Percentiles rank a stretch among this genome's conserved stretches.
Evolutionary conservation across 2,113 vertebrate genomes (phyloP).

Genomic region (Taurulus bubalis): DNA sequence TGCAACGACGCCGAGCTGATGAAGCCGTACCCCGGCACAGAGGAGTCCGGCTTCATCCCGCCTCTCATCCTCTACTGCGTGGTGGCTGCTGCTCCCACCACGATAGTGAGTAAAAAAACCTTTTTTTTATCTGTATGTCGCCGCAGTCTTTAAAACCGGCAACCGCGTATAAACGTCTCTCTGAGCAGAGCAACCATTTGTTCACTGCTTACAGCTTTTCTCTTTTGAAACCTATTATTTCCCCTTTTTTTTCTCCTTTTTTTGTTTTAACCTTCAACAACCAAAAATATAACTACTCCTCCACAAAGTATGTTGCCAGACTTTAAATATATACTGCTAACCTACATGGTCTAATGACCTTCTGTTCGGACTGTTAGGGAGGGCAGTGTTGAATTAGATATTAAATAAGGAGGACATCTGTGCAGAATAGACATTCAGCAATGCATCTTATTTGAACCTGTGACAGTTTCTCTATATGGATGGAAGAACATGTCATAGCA

Average conservation of each 20-base stretch:
- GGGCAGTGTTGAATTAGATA: neutral
- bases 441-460: neutral
- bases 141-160: neutral
- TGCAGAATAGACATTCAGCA: neutral
- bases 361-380: neutral
- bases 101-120: slow-evolving; percentile 88
- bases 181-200: neutral
- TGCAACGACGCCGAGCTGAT: slow-evolving; percentile 96
- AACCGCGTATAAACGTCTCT: neutral
- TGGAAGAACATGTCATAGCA: neutral
- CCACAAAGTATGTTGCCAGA: neutral
- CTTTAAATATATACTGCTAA: neutral
- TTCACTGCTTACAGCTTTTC: neutral
- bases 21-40: slow-evolving; percentile 96
- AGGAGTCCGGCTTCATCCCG: slow-evolving; percentile 95
- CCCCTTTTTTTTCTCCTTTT: neutral
- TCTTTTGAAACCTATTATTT: neutral
- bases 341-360: neutral
- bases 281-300: neutral
- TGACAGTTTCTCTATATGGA: neutral
- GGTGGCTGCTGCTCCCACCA: slow-evolving; percentile 92
- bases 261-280: neutral
- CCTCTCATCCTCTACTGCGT: slow-evolving; percentile 96
- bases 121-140: neutral
- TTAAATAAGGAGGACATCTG: neutral